Percentiles rank a stretch among this genome's conserved stretches.
phyloP scores from a whole-genome alignment of 1,140 invertebrate species.

The Caenorhabditis latens region DNA sequence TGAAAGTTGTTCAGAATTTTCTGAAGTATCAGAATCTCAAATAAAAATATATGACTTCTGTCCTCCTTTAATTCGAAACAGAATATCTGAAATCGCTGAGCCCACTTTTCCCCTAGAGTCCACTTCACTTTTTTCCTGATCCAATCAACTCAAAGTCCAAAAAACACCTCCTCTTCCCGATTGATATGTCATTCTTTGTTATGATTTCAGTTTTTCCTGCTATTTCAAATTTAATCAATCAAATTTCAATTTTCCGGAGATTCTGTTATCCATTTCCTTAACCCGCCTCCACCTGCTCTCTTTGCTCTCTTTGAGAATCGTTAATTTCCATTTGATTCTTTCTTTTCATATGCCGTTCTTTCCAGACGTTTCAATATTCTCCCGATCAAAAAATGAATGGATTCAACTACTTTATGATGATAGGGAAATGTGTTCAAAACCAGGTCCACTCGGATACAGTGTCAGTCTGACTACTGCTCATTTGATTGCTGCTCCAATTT shows the following conservation, averaged over 20 bases:
- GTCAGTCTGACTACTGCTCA: neutral
- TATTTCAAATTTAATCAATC: neutral
- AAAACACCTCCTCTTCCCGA: too few species aligned
- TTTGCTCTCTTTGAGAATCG: neutral
- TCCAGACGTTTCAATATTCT: conserved; percentile 4
- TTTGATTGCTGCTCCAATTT: neutral
- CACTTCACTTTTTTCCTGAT: too few species aligned
- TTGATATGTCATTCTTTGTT: too few species aligned
- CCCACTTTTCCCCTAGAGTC: too few species aligned
- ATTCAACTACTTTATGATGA: conserved; percentile 1
- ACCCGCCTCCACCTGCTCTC: neutral
- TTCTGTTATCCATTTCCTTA: too few species aligned
- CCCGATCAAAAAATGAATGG: neutral
- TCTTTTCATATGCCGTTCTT: neutral
- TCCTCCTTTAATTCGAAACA: too few species aligned
- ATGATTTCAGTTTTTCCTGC: too few species aligned
- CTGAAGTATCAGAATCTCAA: too few species aligned
- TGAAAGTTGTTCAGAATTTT: too few species aligned
- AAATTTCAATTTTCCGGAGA: neutral
- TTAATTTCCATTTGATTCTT: neutral
- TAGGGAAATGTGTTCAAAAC: neutral
- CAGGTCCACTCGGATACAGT: neutral
- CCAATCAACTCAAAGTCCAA: too few species aligned
- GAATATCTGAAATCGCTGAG: too few species aligned
- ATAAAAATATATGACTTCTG: too few species aligned